Evolutionary conservation across 2,797 vertebrate species (phyloP).

Genomic region (Smutsia gigantea): DNA sequence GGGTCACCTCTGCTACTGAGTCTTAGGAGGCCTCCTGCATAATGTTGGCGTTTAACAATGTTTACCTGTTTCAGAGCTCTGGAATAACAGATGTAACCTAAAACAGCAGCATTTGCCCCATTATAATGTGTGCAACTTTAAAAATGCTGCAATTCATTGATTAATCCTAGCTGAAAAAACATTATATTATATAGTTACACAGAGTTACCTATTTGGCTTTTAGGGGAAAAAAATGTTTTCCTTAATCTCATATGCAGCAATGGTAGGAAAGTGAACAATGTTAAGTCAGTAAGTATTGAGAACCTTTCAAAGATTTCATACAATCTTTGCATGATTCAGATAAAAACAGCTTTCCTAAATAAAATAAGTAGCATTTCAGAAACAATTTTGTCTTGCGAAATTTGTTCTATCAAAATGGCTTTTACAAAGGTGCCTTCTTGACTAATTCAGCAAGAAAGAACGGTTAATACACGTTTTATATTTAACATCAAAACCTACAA

Average conservation of each 20-base stretch:
- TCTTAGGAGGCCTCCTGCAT: slow-evolving; percentile 79
- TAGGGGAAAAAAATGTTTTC: background rate
- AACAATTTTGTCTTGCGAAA: slow-evolving; percentile 43
- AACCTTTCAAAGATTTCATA: background rate
- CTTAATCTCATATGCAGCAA: background rate
- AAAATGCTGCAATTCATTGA: background rate
- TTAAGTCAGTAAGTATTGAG: background rate
- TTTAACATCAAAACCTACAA: background rate
- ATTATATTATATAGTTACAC: background rate
- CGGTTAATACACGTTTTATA: background rate
- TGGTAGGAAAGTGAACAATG: background rate
- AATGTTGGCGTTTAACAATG: slow-evolving; percentile 70
- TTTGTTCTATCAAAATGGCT: background rate
- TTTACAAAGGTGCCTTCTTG: slow-evolving; percentile 44
- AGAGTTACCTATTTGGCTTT: slow-evolving; percentile 11
- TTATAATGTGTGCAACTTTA: background rate
- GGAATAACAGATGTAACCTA: slow-evolving; percentile 43
- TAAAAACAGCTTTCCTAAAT: slow-evolving; percentile 51
- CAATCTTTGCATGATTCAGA: background rate
- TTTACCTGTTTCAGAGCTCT: slow-evolving; percentile 73
- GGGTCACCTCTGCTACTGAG: slow-evolving; percentile 90
- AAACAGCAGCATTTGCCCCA: background rate
- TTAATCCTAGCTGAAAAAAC: background rate
- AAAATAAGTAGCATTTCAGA: slow-evolving; percentile 36
- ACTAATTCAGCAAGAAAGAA: background rate